Base-by-base conservation (phyloP, 2,797 vertebrate species). In the Pseudomugil gertrudae region DNA sequence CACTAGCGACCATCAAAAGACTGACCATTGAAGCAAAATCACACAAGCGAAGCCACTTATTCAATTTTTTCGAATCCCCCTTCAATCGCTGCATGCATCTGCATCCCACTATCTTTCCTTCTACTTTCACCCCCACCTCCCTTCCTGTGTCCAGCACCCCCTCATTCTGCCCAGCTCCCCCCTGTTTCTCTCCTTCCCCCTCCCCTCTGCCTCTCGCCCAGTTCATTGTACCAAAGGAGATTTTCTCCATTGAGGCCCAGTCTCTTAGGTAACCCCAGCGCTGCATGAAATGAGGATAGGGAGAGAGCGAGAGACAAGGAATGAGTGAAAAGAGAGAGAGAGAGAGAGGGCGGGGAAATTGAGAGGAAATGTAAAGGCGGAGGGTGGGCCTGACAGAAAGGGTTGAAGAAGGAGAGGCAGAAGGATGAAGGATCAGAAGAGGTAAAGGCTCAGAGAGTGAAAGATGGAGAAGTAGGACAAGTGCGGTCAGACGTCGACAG, bases 221-320 rank as follows among this genome's bases (percentile, higher is more conserved):
- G 76, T 89, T 93, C 92, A 94, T 95, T 95, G 93, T 95, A 92
- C 90, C 89, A 90, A 85, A 91, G 88, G 89, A 94, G 93, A 95
- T 95, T 94, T 93, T 95, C 94, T 94, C 93, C 90, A 94, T 95
- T 95, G 92, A 95, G 92, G 88, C 91, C 88, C 87, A 93, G 91
- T 95, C 93, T 94, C 94, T 95, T 94, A 94, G 94, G 93, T 91
- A 93, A 95, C 93, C 92, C 92, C 93, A 94, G 89, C 90, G 80
- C 93, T 91, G 93, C 94, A 94, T 94, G 90, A 95, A 94, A 94
- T 94, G 88, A 93, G 86, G 87, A 90, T 84, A 89, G 85, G 76
- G 90, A 90, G 88, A 84, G 89, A 81, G 85, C 24, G 65, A 84
- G 85, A 81, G 84, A 86, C 80, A 84, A 58, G 67, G 66, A 85